A percentile compares a stretch with the other conserved stretches of the same genome.
phyloP scores from a whole-genome alignment of 2,113 vertebrate genomes.

The Gadus chalcogrammus region DNA sequence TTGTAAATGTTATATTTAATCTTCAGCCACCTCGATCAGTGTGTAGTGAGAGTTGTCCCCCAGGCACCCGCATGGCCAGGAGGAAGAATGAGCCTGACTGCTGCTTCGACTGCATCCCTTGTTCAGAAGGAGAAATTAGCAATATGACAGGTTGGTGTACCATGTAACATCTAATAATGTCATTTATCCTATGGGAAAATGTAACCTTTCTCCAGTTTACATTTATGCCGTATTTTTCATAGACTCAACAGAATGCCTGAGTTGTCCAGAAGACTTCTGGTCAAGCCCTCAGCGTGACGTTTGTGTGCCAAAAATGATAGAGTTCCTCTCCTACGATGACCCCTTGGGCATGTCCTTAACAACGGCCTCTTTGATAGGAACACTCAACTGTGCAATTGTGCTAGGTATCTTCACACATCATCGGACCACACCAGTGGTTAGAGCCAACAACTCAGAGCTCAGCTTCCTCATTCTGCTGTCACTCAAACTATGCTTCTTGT shows the following conservation, averaged over 20 bases:
- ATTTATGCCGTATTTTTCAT: background rate
- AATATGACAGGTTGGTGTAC: slow-evolving; percentile 50
- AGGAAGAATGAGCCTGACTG: slow-evolving; percentile 58
- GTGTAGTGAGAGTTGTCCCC: slow-evolving; percentile 59
- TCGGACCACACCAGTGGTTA: slow-evolving; percentile 43
- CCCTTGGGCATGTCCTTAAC: slow-evolving; percentile 60
- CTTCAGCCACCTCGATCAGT: slow-evolving; percentile 55
- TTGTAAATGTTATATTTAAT: background rate
- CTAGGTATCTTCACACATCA: slow-evolving; percentile 35
- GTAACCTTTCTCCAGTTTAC: background rate
- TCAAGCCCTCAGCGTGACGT: slow-evolving; percentile 32
- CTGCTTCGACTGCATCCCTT: slow-evolving; percentile 68
- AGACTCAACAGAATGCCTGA: slow-evolving; percentile 50
- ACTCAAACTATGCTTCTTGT: slow-evolving; percentile 69
- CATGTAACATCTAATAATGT: background rate
- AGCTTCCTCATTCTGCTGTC: slow-evolving; percentile 65
- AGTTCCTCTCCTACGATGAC: slow-evolving; percentile 64
- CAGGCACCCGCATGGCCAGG: slow-evolving; percentile 58
- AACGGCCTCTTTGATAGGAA: slow-evolving; percentile 46
- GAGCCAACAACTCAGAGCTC: slow-evolving; percentile 57
- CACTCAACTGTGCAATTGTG: slow-evolving; percentile 38
- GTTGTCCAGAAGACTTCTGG: slow-evolving; percentile 52
- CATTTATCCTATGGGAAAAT: background rate
- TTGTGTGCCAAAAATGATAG: slow-evolving; percentile 57
- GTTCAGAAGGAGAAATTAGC: slow-evolving; percentile 65